A percentile compares a stretch with the other conserved stretches of the same genome.
phyloP scores from a whole-genome alignment of 2,797 vertebrate species.

The Lagorchestes hirsutus region DNA sequence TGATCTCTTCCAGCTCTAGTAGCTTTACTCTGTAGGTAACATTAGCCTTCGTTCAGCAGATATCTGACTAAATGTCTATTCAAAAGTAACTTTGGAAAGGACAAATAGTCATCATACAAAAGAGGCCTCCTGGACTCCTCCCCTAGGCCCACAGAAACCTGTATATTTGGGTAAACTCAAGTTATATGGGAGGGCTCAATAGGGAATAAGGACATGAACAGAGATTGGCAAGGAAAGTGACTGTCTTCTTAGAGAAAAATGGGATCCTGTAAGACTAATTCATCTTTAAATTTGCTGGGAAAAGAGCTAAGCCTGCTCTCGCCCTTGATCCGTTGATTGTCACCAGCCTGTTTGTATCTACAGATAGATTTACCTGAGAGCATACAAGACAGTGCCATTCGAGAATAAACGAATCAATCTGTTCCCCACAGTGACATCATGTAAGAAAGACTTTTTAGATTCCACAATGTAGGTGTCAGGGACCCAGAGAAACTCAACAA shows the following conservation, averaged over 20 bases:
- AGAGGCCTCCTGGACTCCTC: neutral
- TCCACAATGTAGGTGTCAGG: conserved; percentile 89
- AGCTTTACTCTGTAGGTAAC: neutral
- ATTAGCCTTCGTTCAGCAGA: neutral
- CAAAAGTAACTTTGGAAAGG: neutral
- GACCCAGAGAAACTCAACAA: conserved; percentile 88
- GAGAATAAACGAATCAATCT: conserved; percentile 87
- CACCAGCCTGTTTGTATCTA: neutral
- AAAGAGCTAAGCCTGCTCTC: neutral
- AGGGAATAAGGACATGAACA: neutral
- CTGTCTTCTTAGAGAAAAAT: neutral
- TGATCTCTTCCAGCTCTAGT: neutral
- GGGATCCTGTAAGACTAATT: neutral
- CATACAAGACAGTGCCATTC: conserved; percentile 87
- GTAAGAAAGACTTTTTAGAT: conserved; percentile 88
- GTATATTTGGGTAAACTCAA: neutral
- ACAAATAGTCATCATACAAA: neutral
- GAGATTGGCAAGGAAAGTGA: neutral
- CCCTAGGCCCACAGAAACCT: neutral
- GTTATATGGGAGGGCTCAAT: neutral
- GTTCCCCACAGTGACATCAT: conserved; percentile 87
- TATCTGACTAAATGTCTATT: conserved; percentile 5
- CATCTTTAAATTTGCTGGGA: neutral
- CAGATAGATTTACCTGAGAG: conserved; percentile 82
- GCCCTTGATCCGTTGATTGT: neutral